These are phyloP conservation scores for Frieseomelitta varia DNA, from an alignment of 1,140 invertebrate species.

Conservation along the genomic window DNA sequence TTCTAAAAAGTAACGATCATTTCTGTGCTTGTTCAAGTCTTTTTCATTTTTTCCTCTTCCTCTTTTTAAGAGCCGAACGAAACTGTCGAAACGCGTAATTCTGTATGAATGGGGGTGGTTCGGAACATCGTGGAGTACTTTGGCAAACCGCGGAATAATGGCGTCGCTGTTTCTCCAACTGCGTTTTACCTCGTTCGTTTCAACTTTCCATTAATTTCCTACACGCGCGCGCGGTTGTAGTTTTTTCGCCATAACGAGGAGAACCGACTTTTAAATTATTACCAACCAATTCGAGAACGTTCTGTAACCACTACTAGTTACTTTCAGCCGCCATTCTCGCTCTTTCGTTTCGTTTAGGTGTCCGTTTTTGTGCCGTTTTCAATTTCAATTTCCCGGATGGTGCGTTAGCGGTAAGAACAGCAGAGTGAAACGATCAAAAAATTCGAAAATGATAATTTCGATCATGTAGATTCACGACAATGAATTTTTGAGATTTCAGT, in stretches of 20 bases:
- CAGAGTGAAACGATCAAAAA: too few relatives aligned
- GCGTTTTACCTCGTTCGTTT: not conserved
- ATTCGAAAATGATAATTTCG: too few relatives aligned
- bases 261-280: not conserved
- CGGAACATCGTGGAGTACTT: not conserved
- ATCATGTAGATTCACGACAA: too few relatives aligned
- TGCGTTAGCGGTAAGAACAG: too few relatives aligned
- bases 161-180: conserved; percentile 1
- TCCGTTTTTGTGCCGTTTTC: not conserved
- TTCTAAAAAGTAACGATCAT: not conserved
- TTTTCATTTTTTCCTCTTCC: too few relatives aligned
- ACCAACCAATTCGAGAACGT: not conserved
- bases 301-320: not conserved
- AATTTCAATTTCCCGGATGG: not conserved
- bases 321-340: not conserved
- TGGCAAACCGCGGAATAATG: not conserved
- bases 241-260: not conserved
- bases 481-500: too few relatives aligned
- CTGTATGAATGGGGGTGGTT: not conserved
- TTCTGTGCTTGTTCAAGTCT: too few relatives aligned
- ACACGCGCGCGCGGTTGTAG: too few relatives aligned
- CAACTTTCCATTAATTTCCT: not conserved
- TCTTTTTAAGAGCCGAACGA: too few relatives aligned
- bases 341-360: not conserved
- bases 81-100: not conserved